Conservation (phyloP, 1,140 invertebrate genomes). For the Gonioctena quinquepunctata region DNA sequence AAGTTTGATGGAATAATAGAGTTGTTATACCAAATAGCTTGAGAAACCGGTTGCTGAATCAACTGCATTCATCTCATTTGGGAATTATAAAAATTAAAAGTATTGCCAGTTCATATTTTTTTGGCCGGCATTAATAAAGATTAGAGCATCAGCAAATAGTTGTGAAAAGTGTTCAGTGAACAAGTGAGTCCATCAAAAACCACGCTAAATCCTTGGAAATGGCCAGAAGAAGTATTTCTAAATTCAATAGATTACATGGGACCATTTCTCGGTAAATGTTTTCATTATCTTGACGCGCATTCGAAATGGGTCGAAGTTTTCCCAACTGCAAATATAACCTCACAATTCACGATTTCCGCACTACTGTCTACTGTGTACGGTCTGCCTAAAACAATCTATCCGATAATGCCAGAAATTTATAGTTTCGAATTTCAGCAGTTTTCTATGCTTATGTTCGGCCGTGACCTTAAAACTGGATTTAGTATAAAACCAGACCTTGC, state of each 20-base stretch:
- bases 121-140: conserved; percentile 9
- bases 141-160: neutral
- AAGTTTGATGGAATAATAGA: neutral
- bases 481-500: conserved; percentile 1
- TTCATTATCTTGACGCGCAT: conserved; percentile 16
- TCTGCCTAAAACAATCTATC: conserved; percentile 43
- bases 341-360: neutral
- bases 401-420: conserved; percentile 49
- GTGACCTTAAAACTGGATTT: conserved; percentile 30
- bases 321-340: no score
- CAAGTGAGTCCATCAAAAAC: no score
- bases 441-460: conserved; percentile 36
- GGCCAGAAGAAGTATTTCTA: neutral
- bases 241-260: conserved; percentile 13
- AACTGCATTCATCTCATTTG: no score
- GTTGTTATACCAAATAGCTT: conserved; percentile 7
- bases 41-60: no score
- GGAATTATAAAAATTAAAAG: no score
- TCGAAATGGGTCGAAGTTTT: no score
- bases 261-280: conserved; percentile 7
- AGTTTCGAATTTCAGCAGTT: conserved; percentile 44
- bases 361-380: conserved; percentile 37
- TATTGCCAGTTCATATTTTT: conserved; percentile 11
- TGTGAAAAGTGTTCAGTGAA: conserved; percentile 11
- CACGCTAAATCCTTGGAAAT: no score